Evolutionary conservation across 2,797 vertebrate genomes (phyloP).

Genomic region (Pseudochirops corinnae): DNA sequence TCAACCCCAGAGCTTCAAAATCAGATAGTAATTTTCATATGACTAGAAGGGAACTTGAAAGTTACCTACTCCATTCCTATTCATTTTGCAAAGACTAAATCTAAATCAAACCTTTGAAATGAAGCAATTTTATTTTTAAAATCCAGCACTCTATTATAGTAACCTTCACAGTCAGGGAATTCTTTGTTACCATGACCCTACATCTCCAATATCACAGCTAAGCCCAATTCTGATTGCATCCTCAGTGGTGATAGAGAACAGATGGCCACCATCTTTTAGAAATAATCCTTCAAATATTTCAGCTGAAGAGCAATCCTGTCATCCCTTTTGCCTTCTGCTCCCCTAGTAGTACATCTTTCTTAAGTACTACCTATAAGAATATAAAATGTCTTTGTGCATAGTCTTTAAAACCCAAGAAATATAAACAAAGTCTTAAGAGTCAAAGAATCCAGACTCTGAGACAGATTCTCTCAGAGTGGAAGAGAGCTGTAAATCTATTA

Average conservation of each 20-base stretch:
- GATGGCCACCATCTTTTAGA: not conserved
- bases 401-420: not conserved
- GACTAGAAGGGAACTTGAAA: constrained; percentile 63
- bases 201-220: not conserved
- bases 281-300: not conserved
- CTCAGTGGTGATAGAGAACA: constrained; percentile 20
- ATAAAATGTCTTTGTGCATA: not conserved
- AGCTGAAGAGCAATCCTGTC: not conserved
- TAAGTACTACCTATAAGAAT: not conserved
- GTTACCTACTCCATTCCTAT: constrained; percentile 55
- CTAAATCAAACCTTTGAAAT: constrained; percentile 43
- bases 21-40: constrained; percentile 45
- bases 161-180: constrained; percentile 24
- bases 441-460: not conserved
- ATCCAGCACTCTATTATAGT: constrained; percentile 41
- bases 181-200: not conserved
- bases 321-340: not conserved
- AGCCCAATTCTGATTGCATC: not conserved
- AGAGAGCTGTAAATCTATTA: not conserved
- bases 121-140: constrained; percentile 44
- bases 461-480: not conserved
- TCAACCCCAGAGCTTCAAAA: not conserved
- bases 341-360: not conserved
- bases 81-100: constrained; percentile 62
- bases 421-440: not conserved